A percentile compares a stretch with the other conserved stretches of the same genome.
phyloP scores from a whole-genome alignment of 2,888 invertebrate species.

The Bellardia bayeri region DNA sequence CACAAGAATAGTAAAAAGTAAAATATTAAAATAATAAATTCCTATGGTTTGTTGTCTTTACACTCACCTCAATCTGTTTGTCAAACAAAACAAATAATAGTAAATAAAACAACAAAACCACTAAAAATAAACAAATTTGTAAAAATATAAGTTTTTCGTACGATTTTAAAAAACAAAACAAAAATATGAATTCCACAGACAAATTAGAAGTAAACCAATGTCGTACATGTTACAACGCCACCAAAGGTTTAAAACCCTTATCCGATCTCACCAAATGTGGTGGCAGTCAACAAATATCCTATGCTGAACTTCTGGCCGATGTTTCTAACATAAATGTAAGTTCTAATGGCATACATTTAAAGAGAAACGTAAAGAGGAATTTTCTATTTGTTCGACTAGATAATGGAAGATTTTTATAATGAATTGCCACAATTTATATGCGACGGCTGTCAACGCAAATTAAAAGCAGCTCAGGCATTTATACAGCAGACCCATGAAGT shows the following conservation, averaged over 20 bases:
- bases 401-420: slow-evolving; percentile 33
- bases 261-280: slow-evolving; percentile 48
- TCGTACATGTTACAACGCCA: slow-evolving; percentile 47
- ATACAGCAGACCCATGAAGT: slow-evolving; percentile 47
- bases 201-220: slow-evolving; percentile 12
- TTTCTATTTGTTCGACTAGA: slow-evolving; percentile 16
- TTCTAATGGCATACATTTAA: background rate
- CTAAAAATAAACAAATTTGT: slow-evolving; percentile 4
- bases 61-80: too few species aligned
- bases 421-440: slow-evolving; percentile 64
- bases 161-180: background rate
- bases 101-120: background rate
- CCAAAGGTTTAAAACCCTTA: slow-evolving; percentile 32
- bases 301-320: slow-evolving; percentile 60
- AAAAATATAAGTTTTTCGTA: too few species aligned
- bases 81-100: background rate
- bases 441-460: slow-evolving; percentile 45
- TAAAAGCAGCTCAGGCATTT: slow-evolving; percentile 64
- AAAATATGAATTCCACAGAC: background rate
- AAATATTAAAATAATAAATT: too few species aligned
- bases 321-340: slow-evolving; percentile 65
- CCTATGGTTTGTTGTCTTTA: too few species aligned
- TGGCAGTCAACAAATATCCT: slow-evolving; percentile 46
- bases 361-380: background rate
- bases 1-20: too few species aligned